phyloP scores from a whole-genome alignment of 2,113 vertebrate genomes.

The Pachycephala philippinensis region DNA sequence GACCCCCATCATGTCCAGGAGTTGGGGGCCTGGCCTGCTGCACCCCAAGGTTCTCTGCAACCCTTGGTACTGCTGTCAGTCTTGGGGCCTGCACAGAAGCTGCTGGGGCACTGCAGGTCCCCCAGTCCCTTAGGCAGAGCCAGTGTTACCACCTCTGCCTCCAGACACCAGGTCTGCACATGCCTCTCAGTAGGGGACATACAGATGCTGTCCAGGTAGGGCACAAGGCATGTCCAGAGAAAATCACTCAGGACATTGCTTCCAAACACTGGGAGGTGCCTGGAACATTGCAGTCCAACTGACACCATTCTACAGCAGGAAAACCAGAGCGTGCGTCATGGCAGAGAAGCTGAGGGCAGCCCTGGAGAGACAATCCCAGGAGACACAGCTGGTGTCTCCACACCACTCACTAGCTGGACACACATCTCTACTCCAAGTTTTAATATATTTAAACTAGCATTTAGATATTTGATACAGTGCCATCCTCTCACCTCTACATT shows the following conservation, averaged over 20 bases:
- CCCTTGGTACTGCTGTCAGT: not conserved
- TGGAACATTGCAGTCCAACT: not conserved
- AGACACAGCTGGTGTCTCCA: not conserved
- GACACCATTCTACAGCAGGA: not conserved
- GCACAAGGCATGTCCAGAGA: not conserved
- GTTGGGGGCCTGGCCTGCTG: not conserved
- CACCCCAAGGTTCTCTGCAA: not conserved
- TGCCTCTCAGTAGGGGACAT: accelerated
- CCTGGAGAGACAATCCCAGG: not conserved
- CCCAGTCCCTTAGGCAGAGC: not conserved
- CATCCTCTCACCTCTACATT: not conserved
- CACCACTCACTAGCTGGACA: not conserved
- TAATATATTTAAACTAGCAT: not conserved
- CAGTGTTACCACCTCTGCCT: accelerated
- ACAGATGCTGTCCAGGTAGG: too few species aligned
- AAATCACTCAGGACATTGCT: not conserved
- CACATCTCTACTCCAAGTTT: not conserved
- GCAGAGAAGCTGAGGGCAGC: not conserved
- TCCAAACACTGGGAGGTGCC: not conserved
- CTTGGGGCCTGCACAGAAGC: accelerated
- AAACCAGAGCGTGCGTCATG: accelerated
- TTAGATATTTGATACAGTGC: not conserved
- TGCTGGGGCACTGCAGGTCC: not conserved
- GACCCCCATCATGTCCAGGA: not conserved
- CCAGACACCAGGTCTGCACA: accelerated